phyloP scores from a whole-genome alignment of 2,113 vertebrate genomes.

The Calidris pygmaea region DNA sequence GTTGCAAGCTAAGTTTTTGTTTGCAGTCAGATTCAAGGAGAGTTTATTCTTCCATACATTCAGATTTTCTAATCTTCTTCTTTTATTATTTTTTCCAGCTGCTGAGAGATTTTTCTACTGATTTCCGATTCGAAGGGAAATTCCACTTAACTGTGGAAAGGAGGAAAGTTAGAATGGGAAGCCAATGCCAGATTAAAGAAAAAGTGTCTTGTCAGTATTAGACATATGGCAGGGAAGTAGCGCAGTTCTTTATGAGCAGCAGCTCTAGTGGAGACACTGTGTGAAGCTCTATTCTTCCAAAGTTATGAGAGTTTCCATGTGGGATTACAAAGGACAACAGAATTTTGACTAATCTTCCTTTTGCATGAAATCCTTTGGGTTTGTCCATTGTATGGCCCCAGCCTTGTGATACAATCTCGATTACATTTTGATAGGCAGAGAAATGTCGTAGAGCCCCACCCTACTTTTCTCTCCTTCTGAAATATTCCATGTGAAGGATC shows the following conservation, averaged over 20 bases:
- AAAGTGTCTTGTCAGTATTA: background rate
- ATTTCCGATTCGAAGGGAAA: background rate
- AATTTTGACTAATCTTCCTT: background rate
- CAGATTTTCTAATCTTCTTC: background rate
- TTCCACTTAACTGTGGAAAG: background rate
- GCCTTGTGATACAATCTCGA: background rate
- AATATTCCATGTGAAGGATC: background rate
- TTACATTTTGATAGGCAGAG: background rate
- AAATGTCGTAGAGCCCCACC: background rate
- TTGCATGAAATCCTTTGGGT: background rate
- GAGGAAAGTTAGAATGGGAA: slow-evolving; percentile 1
- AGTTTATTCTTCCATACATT: slow-evolving; percentile 13
- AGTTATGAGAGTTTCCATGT: background rate
- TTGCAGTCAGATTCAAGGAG: background rate
- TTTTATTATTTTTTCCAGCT: background rate
- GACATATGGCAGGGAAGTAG: background rate
- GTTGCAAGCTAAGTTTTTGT: background rate
- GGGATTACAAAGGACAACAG: background rate
- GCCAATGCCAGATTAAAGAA: background rate
- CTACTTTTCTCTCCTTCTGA: background rate
- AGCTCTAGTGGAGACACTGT: background rate
- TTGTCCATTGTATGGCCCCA: background rate
- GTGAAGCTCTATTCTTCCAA: background rate
- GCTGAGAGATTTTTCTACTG: background rate
- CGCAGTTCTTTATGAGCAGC: background rate